Conservation (phyloP, 2,113 vertebrate genomes). For the Chelonoidis abingdonii region DNA sequence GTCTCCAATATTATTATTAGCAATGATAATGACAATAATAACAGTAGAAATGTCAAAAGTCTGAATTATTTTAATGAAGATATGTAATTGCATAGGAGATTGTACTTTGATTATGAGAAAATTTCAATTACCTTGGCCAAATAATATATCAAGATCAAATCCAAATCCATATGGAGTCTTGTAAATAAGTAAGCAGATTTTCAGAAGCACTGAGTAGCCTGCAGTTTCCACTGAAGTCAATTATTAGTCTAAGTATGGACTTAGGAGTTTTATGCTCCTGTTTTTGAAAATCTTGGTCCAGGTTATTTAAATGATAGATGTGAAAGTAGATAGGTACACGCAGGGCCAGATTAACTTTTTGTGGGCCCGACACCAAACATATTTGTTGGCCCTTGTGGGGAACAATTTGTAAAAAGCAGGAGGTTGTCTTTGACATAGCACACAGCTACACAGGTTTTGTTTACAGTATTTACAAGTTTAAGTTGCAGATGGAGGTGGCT, state of each 20-base stretch:
- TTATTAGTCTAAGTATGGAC: background rate
- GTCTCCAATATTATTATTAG: no score
- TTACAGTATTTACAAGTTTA: no score
- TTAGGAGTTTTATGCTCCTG: background rate
- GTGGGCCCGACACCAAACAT: no score
- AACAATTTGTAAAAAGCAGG: no score
- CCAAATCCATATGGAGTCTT: background rate
- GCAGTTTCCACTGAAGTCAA: background rate
- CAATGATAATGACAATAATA: background rate
- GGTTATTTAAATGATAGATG: background rate
- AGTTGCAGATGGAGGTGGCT: no score
- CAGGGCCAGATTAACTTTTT: no score
- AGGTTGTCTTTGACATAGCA: no score
- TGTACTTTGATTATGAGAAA: background rate
- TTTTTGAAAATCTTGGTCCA: conserved; percentile 24
- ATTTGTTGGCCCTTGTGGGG: no score
- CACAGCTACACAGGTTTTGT: no score
- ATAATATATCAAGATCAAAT: background rate
- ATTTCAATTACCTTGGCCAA: background rate
- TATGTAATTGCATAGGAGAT: background rate
- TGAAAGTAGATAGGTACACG: background rate
- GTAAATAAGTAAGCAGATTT: background rate
- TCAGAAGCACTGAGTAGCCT: background rate
- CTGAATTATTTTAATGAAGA: background rate
- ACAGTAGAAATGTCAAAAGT: background rate